These are phyloP conservation scores for Lepidothrix coronata DNA, from an alignment of 2,113 vertebrate species.

Conservation along the genomic window DNA sequence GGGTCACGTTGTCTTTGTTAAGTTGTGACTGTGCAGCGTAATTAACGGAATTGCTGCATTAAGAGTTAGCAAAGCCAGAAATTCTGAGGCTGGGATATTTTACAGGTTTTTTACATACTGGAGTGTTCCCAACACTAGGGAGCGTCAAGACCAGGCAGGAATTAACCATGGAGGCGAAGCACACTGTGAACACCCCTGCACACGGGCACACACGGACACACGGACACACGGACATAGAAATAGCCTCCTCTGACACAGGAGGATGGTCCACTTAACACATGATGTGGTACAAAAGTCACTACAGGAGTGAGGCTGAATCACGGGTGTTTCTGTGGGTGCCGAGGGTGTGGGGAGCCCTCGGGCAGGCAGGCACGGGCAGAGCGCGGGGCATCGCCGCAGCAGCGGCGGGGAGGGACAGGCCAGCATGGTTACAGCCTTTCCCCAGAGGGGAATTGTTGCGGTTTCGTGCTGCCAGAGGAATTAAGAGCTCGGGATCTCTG, in stretches of 20 bases:
- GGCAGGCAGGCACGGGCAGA: not conserved
- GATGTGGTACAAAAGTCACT: too few species aligned
- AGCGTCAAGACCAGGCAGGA: not conserved
- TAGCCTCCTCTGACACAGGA: not conserved
- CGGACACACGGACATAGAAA: not conserved
- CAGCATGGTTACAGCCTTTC: not conserved
- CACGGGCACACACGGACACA: not conserved
- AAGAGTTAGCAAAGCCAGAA: not conserved
- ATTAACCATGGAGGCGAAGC: rapidly evolving
- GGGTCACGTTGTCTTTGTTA: rapidly evolving
- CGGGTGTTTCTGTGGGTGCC: rapidly evolving
- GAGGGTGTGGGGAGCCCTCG: not conserved
- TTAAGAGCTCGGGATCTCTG: not conserved
- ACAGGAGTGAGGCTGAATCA: not conserved
- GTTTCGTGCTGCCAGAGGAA: not conserved
- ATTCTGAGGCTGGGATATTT: not conserved
- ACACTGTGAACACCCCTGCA: rapidly evolving
- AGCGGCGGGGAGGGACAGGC: not conserved
- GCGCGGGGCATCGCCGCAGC: not conserved
- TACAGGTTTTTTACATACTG: not conserved
- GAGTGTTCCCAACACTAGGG: not conserved
- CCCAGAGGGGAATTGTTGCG: not conserved
- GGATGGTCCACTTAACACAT: rapidly evolving
- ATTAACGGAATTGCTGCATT: not conserved
- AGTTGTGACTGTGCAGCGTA: not conserved